Percentiles rank a stretch among this genome's conserved stretches.
Evolutionary conservation across 2,113 vertebrate genomes (phyloP).

Genomic region (Phalacrocorax pelagicus): DNA sequence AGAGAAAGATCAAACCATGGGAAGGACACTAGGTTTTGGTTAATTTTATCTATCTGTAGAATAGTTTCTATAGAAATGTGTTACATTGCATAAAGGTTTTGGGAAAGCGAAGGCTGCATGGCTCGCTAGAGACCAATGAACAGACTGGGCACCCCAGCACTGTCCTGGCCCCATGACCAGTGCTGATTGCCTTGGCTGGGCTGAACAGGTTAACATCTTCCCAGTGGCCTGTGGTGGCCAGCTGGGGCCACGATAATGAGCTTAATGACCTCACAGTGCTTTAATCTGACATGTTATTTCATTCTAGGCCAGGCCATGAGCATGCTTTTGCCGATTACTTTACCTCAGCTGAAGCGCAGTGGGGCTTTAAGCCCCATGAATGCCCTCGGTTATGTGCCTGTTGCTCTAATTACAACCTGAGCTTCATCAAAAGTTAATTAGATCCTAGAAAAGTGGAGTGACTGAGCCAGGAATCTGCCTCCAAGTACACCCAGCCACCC

Average conservation of each 20-base stretch:
- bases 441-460: not conserved
- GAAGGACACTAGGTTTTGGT: not conserved
- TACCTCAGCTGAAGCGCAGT: not conserved
- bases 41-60: not conserved
- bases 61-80: not conserved
- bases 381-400: not conserved
- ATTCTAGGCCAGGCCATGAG: not conserved
- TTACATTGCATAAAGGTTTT: not conserved
- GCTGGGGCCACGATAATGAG: rapidly evolving
- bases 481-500: not conserved
- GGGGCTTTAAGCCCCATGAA: not conserved
- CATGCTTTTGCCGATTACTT: not conserved
- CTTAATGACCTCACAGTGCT: not conserved
- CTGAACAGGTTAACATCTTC: not conserved
- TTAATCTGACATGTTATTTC: not conserved
- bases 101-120: not conserved
- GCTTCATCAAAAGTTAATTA: not conserved
- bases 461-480: not conserved
- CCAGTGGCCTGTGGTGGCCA: not conserved
- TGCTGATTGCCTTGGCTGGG: not conserved
- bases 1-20: not conserved
- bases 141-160: not conserved
- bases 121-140: rapidly evolving
- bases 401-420: not conserved
- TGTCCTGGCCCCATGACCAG: not conserved